Evolutionary conservation across 2,113 vertebrate genomes (phyloP).

Genomic region (Nansenia antarctica): DNA sequence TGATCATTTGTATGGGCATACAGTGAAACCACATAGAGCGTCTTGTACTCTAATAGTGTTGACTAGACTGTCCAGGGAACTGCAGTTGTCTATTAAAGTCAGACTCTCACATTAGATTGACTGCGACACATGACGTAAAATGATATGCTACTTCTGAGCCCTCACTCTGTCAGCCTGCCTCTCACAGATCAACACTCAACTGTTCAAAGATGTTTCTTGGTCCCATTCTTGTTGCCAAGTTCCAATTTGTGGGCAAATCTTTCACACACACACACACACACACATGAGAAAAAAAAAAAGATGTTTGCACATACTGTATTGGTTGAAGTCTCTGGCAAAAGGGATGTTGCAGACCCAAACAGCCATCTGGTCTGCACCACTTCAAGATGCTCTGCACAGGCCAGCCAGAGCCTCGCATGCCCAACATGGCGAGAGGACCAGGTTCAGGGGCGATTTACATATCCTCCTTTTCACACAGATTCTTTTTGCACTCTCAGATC

Average conservation of each 20-base stretch:
- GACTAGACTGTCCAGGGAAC: neutral
- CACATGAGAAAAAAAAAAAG: conserved; percentile 24
- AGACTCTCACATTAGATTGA: neutral
- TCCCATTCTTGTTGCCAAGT: conserved; percentile 20
- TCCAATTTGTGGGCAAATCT: conserved; percentile 11
- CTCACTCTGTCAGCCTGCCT: neutral
- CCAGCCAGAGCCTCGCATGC: conserved; percentile 23
- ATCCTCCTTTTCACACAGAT: neutral
- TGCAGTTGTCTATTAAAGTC: neutral
- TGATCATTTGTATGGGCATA: too few relatives aligned
- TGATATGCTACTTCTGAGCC: neutral
- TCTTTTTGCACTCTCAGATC: neutral
- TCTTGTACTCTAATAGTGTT: too few relatives aligned
- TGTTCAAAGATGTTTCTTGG: conserved; percentile 9
- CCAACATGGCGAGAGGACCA: conserved; percentile 15
- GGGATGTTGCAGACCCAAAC: conserved; percentile 42
- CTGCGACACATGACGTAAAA: neutral
- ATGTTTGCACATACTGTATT: conserved; percentile 54
- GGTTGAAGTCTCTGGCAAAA: conserved; percentile 43
- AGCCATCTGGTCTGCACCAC: conserved; percentile 50
- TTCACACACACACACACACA: neutral
- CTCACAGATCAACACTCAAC: neutral
- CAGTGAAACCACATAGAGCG: too few relatives aligned
- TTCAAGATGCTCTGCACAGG: conserved; percentile 43
- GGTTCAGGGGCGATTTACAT: neutral